These are phyloP conservation scores for Rotaria macrura DNA, from an alignment of 2,888 invertebrate genomes.

Conservation along the genomic window DNA sequence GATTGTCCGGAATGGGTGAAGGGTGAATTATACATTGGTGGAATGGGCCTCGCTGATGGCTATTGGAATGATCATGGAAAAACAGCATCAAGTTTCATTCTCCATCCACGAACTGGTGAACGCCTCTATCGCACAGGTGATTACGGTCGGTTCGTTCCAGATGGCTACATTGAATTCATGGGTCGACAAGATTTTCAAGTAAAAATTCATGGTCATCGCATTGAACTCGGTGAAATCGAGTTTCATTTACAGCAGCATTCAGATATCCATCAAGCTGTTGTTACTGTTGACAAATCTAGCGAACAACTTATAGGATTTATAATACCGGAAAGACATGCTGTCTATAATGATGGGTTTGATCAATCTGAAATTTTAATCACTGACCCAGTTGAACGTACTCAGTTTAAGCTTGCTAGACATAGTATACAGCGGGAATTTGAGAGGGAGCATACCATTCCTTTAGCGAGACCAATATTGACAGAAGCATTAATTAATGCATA, in stretches of 20 bases:
- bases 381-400: neutral
- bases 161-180: neutral
- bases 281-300: neutral
- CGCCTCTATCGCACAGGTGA: constrained; percentile 15
- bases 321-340: neutral
- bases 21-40: constrained; percentile 13
- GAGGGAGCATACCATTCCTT: neutral
- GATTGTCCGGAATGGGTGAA: neutral
- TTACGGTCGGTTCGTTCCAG: neutral
- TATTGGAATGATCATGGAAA: neutral
- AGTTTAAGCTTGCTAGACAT: neutral
- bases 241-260: neutral
- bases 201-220: constrained; percentile 2
- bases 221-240: constrained; percentile 22
- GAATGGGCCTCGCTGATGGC: neutral
- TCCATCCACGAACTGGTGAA: neutral
- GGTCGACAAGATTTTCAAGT: constrained; percentile 18
- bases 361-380: neutral
- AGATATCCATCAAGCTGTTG: neutral
- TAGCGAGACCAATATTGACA: neutral
- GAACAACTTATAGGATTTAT: neutral
- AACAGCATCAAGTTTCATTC: neutral
- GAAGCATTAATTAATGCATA: neutral
- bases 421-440: fast-evolving
- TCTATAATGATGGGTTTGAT: neutral